phyloP scores from a whole-genome alignment of 2,113 vertebrate species.

The Salminus brasiliensis region DNA sequence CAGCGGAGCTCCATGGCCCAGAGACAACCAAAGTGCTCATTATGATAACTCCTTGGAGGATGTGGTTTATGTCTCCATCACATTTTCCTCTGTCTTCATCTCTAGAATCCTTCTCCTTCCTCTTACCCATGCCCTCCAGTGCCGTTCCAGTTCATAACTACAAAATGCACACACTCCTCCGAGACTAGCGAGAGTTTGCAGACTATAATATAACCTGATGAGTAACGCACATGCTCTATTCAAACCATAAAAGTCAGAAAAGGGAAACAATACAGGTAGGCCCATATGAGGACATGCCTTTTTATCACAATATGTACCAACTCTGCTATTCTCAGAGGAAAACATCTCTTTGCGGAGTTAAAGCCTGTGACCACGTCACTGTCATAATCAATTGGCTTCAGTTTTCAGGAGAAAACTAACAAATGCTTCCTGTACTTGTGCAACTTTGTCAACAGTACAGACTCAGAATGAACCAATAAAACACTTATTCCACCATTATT shows the following conservation, averaged over 20 bases:
- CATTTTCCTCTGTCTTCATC: slow-evolving; percentile 11
- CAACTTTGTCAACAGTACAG: too few species aligned
- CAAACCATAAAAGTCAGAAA: slow-evolving; percentile 19
- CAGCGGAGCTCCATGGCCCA: neutral
- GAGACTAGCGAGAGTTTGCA: neutral
- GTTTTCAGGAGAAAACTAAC: neutral
- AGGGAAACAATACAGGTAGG: neutral
- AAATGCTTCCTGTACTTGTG: too few species aligned
- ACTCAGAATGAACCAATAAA: too few species aligned
- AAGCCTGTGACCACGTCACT: neutral
- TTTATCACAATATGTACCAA: too few species aligned
- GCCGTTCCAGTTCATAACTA: slow-evolving; percentile 4
- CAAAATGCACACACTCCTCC: neutral
- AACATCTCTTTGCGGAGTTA: neutral
- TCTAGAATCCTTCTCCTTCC: slow-evolving; percentile 5
- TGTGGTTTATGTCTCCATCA: slow-evolving; percentile 16
- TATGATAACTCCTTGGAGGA: slow-evolving; percentile 10
- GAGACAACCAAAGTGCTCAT: slow-evolving; percentile 5
- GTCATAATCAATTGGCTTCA: neutral
- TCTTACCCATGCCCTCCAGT: neutral
- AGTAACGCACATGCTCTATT: neutral
- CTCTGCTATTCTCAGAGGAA: neutral
- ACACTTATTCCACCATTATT: too few species aligned
- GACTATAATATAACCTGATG: slow-evolving; percentile 18
- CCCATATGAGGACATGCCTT: neutral